Evolutionary conservation across 2,113 vertebrate genomes (phyloP), one percentile per base, ranked within the genome.

Genomic region (Elaphurus davidianus): DNA sequence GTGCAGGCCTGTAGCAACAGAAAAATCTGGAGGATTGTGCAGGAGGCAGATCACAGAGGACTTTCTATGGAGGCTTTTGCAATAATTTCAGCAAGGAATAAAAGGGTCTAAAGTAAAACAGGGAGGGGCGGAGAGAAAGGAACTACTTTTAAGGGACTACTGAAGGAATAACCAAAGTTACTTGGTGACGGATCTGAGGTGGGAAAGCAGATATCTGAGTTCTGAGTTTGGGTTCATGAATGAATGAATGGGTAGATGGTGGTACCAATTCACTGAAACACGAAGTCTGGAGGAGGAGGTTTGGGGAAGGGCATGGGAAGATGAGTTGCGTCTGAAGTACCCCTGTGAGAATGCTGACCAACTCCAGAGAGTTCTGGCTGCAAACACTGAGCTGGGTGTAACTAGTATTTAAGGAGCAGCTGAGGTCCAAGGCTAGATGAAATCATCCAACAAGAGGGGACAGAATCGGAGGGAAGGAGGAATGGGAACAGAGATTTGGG

Each of bases 401-500:
- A 30, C 30, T 55, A 30, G 36, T 45, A 4, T 12, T 47, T 23
- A 17, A 54, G 16, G 4, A 8, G 27, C 47, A 47, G 30, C 1
- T 79, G 82, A 78, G 47, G 59, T 36, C 67, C 47, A 86, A 79
- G 82, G 91, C 62, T 12, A 91, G 55, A 33, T 13, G 36, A 55
- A 62, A 47, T 30, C 23, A 25, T 28, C 71, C 23, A 86, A 64
- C 4, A 28, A 47, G 36, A 76, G 8, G 45, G 40, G 28, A 45
- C 15, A 84, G 30, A 62, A 55, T 55, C 45, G 1, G 81, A n/a
- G 54, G n/a, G 36, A 36, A 59, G 59, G 60, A 97, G 60, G 94
- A 93, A 95, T 23, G 50, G 94, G 96, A 97, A 98, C 97, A 98
- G 50, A 89, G 59, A 67, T 21, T 97, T 62, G 57, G 89, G 71